Evolutionary conservation across 2,113 vertebrate species (phyloP).

Genomic region (Myotis lucifugus): DNA sequence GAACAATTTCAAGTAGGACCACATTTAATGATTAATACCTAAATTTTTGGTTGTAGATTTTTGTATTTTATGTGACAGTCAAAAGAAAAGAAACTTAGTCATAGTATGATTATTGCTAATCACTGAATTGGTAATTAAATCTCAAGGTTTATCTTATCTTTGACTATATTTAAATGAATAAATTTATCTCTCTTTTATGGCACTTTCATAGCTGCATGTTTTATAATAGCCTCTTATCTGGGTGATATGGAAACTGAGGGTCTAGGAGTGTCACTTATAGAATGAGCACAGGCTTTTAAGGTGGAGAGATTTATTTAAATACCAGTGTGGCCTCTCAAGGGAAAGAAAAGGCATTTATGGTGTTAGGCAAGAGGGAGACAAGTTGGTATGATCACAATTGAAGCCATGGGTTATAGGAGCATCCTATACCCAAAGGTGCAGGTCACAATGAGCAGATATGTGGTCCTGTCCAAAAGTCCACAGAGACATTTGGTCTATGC

Average conservation of each 20-base stretch:
- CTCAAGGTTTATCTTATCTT: neutral
- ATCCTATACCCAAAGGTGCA: neutral
- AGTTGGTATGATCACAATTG: neutral
- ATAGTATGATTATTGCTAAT: neutral
- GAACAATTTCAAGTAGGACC: conserved; percentile 4
- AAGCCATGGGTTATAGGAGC: neutral
- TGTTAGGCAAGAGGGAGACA: neutral
- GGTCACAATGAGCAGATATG: neutral
- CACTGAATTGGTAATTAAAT: conserved; percentile 11
- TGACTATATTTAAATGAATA: conserved; percentile 20
- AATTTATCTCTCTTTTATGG: neutral
- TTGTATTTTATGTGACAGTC: neutral
- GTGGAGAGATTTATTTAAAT: neutral
- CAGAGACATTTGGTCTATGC: neutral
- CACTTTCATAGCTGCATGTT: neutral
- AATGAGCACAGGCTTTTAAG: neutral
- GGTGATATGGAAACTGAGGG: neutral
- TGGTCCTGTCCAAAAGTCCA: neutral
- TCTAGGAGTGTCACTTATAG: neutral
- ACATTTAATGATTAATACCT: neutral
- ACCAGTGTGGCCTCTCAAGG: neutral
- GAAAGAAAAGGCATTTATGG: neutral
- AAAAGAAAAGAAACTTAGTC: conserved; percentile 19
- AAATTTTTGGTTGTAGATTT: neutral
- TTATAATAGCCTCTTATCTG: neutral